Percentiles rank a stretch among this genome's conserved stretches.
Conservation (phyloP, 2,888 invertebrate genomes). For the Dasysyrphus albostriatus region DNA sequence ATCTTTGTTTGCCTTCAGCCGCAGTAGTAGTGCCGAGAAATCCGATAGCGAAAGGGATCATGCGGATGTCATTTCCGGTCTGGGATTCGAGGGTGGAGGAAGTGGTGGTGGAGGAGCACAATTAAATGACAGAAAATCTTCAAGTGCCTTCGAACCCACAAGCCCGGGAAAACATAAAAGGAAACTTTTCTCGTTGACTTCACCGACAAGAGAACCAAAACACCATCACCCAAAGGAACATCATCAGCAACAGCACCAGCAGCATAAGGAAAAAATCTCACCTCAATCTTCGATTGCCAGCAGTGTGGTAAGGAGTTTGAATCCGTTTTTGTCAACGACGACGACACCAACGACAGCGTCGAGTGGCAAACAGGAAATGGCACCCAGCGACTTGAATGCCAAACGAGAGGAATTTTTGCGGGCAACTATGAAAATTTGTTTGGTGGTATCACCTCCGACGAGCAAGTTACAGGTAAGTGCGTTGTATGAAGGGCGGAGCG, state of each 20-base stretch:
- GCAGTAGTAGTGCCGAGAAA: conserved; percentile 69
- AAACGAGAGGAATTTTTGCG: conserved; percentile 89
- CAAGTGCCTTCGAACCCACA: conserved; percentile 77
- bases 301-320: conserved; percentile 79
- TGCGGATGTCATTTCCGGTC: conserved; percentile 78
- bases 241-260: conserved; percentile 67
- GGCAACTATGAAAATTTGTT: conserved; percentile 90
- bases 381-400: conserved; percentile 80
- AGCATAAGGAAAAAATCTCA: conserved; percentile 73
- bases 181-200: conserved; percentile 81
- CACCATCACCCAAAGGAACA: conserved; percentile 72
- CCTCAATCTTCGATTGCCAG: conserved; percentile 77
- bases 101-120: conserved; percentile 24
- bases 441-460: conserved; percentile 88
- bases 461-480: conserved; percentile 83
- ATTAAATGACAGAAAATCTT: conserved; percentile 44
- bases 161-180: conserved; percentile 81
- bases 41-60: conserved; percentile 73
- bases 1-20: conserved; percentile 63
- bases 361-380: conserved; percentile 72
- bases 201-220: conserved; percentile 79
- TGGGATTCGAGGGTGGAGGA: conserved; percentile 64
- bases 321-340: conserved; percentile 81
- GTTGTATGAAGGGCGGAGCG: background rate
- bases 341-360: background rate